Evolutionary conservation across 2,113 vertebrate genomes (phyloP).

Genomic region (Ceyx margarethae): DNA sequence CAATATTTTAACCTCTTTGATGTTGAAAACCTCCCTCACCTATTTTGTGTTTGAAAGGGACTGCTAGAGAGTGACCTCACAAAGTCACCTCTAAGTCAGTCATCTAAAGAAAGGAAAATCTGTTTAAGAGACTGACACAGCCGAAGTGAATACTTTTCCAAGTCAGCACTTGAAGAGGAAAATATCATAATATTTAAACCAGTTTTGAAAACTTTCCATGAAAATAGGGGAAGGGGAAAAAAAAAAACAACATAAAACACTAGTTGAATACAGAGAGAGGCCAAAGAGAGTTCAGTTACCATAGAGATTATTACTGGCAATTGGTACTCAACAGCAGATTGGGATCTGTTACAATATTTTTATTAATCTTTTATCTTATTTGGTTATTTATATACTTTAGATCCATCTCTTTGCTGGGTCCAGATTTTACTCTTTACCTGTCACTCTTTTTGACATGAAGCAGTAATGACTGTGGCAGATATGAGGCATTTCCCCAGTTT

Average conservation of each 20-base stretch:
- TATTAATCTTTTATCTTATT: constrained; percentile 80
- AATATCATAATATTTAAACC: constrained; percentile 79
- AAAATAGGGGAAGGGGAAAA: constrained; percentile 46
- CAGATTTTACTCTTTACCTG: constrained; percentile 80
- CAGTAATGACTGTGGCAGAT: constrained; percentile 70
- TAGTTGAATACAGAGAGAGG: constrained; percentile 69
- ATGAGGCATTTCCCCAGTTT: constrained; percentile 68
- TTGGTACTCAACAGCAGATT: constrained; percentile 75
- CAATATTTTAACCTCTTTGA: not conserved
- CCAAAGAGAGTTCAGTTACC: constrained; percentile 70
- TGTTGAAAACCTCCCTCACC: constrained; percentile 11
- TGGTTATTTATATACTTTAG: constrained; percentile 70
- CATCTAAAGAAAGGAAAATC: constrained; percentile 49
- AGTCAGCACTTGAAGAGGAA: constrained; percentile 69
- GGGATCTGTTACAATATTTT: constrained; percentile 77
- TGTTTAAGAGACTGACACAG: constrained; percentile 45
- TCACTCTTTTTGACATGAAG: constrained; percentile 79
- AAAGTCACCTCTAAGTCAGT: constrained; percentile 40
- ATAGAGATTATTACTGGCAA: constrained; percentile 75
- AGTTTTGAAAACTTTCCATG: constrained; percentile 76
- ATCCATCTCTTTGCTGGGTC: constrained; percentile 61
- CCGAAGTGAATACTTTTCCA: constrained; percentile 46
- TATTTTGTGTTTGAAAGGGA: not conserved
- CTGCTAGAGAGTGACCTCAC: not conserved
- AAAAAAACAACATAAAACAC: constrained; percentile 12